Evolutionary conservation across 2,888 invertebrate species (phyloP).

Genomic region (Eubasilissa splendida): DNA sequence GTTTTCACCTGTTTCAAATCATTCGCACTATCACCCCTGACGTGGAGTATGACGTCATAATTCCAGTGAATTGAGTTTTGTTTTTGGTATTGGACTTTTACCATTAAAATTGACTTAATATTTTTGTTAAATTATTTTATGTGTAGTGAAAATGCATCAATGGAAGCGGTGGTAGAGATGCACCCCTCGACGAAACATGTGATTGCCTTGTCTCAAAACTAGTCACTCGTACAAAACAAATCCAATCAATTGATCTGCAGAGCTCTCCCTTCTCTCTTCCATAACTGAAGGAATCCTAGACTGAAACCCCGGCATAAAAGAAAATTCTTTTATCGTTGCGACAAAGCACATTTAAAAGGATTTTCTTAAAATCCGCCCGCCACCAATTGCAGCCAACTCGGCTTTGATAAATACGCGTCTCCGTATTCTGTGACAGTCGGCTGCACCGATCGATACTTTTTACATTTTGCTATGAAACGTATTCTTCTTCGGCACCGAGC

Average conservation of each 20-base stretch:
- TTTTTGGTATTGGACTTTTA: too few species aligned
- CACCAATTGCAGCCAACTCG: slow-evolving; percentile 38
- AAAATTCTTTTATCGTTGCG: slow-evolving; percentile 58
- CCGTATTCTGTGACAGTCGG: slow-evolving; percentile 17
- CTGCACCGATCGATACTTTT: slow-evolving; percentile 19
- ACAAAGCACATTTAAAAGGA: slow-evolving; percentile 58
- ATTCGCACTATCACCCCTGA: too few species aligned
- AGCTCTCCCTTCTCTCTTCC: slow-evolving; percentile 21
- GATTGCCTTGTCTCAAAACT: slow-evolving; percentile 54
- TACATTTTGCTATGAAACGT: too few species aligned
- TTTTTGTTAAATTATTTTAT: too few species aligned
- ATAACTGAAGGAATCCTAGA: slow-evolving; percentile 35
- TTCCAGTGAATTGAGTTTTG: too few species aligned
- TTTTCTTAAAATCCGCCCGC: slow-evolving; percentile 55
- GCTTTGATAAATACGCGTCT: slow-evolving; percentile 43
- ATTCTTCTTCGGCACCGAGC: too few species aligned
- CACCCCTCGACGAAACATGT: slow-evolving; percentile 37
- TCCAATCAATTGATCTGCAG: slow-evolving; percentile 58
- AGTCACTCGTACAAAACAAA: slow-evolving; percentile 57
- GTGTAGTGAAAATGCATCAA: too few species aligned
- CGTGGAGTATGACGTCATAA: too few species aligned
- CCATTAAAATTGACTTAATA: neutral
- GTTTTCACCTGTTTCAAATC: too few species aligned
- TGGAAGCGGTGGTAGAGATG: neutral
- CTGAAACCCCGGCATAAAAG: slow-evolving; percentile 45